A percentile compares a stretch with the other conserved stretches of the same genome.
These are phyloP conservation scores for Bilobella aurantiaca DNA, from an alignment of 1,140 invertebrate species.

Conservation along the genomic window DNA sequence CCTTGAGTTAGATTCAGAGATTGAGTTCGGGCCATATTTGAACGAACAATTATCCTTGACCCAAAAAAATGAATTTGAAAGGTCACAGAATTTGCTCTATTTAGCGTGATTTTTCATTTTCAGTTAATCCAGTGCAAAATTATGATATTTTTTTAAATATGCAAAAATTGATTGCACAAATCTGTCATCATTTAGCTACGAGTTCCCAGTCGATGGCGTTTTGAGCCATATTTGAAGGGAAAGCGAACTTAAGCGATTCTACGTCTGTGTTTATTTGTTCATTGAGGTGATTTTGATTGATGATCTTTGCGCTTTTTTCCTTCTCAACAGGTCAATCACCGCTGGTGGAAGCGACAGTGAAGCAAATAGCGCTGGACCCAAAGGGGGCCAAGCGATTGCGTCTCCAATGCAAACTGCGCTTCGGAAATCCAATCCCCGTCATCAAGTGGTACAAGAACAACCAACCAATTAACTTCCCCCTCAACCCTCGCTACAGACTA, in stretches of 20 bases:
- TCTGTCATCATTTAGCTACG: no score
- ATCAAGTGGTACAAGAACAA: conserved; percentile 34
- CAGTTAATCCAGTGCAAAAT: no score
- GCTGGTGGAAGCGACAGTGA: conserved; percentile 23
- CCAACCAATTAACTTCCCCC: conserved; percentile 25
- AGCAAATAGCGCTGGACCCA: conserved; percentile 25
- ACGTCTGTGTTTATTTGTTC: conserved; percentile 1
- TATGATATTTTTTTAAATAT: no score
- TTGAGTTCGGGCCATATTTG: no score
- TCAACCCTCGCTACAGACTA: conserved; percentile 28
- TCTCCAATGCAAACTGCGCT: conserved; percentile 29
- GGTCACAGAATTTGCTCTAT: no score
- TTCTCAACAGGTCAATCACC: conserved; percentile 28
- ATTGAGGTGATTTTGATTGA: neutral
- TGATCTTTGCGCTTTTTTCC: neutral
- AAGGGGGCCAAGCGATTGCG: conserved; percentile 30
- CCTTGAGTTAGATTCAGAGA: no score
- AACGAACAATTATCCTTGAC: no score
- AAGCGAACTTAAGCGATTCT: neutral
- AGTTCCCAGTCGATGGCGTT: no score
- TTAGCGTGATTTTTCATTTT: no score
- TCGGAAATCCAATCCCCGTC: conserved; percentile 30
- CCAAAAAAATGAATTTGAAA: no score
- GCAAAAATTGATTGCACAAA: no score
- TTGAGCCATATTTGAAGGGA: no score